Evolutionary conservation across 1,140 invertebrate genomes (phyloP), one percentile per base, ranked within the genome.

Genomic region (Solen grandis): DNA sequence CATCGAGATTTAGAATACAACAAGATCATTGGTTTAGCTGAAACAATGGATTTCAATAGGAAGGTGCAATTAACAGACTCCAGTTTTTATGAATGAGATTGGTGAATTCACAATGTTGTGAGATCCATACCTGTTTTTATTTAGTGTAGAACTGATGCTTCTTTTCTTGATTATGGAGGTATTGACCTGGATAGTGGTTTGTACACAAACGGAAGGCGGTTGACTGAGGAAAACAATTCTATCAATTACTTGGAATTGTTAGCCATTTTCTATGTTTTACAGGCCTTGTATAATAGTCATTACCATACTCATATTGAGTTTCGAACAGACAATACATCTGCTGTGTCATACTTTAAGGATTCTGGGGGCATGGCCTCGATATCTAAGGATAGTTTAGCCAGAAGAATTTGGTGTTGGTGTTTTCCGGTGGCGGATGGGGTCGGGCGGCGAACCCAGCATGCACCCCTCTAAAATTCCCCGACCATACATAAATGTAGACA

Each of bases 181-280:
- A 55, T 55, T 22, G 54, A 55, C n/a, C 27, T 55, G 27, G 4
- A 22, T 8, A 55, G 5, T 8, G 5, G 19, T 19, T n/a, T n/a
- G n/a, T n/a, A n/a, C n/a, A n/a, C n/a, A n/a, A n/a, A n/a, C n/a
- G n/a, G 27, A 8, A 22, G 5, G 54, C n/a, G n/a, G n/a, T 55
- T n/a, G n/a, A 5, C n/a, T 19, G 54, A 55, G n/a, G 5, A 5
- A 4, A 19, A 8, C n/a, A 8, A 55, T 55, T 22, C n/a, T 19
- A 55, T 55, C n/a, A 55, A 55, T 55, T 55, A 8, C n/a, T 19
- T 55, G 54, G 54, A 55, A n/a, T n/a, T n/a, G n/a, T n/a, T n/a
- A n/a, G n/a, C n/a, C n/a, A n/a, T 55, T 4, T 55, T 55, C 19
- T 55, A 55, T n/a, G 5, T n/a, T 22, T 55, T 55, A 27, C 54